Percentiles rank a stretch among this genome's conserved stretches.
Conservation (phyloP, 1,140 invertebrate species). For the Augochlora pura region DNA sequence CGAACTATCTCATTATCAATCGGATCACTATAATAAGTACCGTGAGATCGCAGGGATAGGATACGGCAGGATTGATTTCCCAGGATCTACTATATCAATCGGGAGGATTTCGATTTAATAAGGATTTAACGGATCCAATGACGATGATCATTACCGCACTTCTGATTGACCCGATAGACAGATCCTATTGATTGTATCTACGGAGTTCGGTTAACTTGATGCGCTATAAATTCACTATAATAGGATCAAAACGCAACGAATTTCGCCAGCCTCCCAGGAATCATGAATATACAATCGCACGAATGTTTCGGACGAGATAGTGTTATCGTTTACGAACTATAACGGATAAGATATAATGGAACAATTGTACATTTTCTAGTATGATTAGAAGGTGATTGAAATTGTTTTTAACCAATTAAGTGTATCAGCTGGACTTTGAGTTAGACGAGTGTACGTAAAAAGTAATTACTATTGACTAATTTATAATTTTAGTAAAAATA, state of each 20-base stretch:
- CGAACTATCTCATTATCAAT: background rate
- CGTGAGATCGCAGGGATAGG: background rate
- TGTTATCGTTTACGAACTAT: no score
- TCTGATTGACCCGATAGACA: background rate
- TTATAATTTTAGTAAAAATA: no score
- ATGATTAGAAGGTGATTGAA: no score
- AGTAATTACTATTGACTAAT: no score
- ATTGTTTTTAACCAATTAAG: no score
- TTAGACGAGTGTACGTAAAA: no score
- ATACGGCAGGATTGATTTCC: background rate
- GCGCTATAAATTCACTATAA: background rate
- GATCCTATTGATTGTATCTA: background rate
- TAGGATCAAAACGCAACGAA: background rate
- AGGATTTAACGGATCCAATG: slow-evolving; percentile 3
- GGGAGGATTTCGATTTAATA: slow-evolving; percentile 2
- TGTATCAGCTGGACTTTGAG: no score
- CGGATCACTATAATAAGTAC: background rate
- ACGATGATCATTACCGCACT: slow-evolving; percentile 14
- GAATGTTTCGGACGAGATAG: no score
- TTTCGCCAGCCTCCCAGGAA: background rate
- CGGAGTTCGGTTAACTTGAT: slow-evolving; percentile 9
- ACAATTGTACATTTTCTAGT: no score
- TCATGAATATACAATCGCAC: no score
- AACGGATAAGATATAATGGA: no score
- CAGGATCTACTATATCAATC: background rate